Percentiles rank a stretch among this genome's conserved stretches.
These are phyloP conservation scores for Thera britannica DNA, from an alignment of 2,888 invertebrate genomes.

Conservation along the genomic window DNA sequence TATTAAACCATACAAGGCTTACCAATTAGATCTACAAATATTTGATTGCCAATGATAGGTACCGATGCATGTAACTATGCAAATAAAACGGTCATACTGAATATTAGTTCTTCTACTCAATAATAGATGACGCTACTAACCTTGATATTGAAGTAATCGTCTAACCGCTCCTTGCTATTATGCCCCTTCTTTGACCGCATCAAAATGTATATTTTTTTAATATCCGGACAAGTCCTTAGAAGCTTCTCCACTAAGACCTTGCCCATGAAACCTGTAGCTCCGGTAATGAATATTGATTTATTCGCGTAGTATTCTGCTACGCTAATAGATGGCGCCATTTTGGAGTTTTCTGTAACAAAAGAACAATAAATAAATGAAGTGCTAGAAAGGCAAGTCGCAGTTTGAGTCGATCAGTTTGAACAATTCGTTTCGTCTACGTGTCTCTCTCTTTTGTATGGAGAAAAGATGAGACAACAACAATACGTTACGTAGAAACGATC, in stretches of 20 bases:
- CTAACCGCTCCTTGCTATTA: slow-evolving; percentile 85
- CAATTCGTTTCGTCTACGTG: no score
- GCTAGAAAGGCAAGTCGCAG: no score
- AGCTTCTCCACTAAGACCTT: slow-evolving; percentile 93
- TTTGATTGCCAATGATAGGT: no score
- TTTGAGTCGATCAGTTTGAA: no score
- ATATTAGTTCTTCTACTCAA: slow-evolving; percentile 34
- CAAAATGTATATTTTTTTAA: slow-evolving; percentile 88
- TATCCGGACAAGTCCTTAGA: slow-evolving; percentile 87
- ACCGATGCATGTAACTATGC: no score
- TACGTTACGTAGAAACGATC: no score
- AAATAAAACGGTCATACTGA: no score
- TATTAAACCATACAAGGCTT: no score
- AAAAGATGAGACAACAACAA: no score
- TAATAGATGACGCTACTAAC: slow-evolving; percentile 68
- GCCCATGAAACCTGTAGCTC: slow-evolving; percentile 93
- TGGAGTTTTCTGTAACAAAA: slow-evolving; percentile 39
- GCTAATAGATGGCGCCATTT: slow-evolving; percentile 68
- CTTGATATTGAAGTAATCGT: slow-evolving; percentile 81
- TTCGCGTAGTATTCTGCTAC: slow-evolving; percentile 85
- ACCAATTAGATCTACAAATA: no score
- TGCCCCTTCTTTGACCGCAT: slow-evolving; percentile 90
- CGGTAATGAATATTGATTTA: slow-evolving; percentile 90
- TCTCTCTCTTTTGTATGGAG: no score
- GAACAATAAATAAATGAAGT: background rate